Evolutionary conservation across 2,113 vertebrate species (phyloP).

Genomic region (Phrynosoma platyrhinos): DNA sequence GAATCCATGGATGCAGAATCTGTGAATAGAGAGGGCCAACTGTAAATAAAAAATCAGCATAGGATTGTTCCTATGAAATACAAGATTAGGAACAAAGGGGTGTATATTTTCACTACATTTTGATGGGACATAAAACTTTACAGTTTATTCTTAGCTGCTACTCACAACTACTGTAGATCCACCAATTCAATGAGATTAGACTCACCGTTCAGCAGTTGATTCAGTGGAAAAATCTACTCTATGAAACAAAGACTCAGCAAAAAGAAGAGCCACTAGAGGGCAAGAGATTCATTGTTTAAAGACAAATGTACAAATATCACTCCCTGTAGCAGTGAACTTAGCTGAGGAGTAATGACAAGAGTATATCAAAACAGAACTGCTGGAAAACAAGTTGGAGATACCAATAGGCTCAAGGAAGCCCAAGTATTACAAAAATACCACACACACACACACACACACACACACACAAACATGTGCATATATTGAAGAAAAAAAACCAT

Average conservation of each 20-base stretch:
- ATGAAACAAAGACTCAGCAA: not conserved
- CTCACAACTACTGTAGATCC: too few species aligned
- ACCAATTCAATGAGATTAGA: too few species aligned
- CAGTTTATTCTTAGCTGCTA: too few species aligned
- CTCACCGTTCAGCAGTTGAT: too few species aligned
- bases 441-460: too few species aligned
- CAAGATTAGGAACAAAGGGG: not conserved
- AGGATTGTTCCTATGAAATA: not conserved
- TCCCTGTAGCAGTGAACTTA: not conserved
- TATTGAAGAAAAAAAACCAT: not conserved
- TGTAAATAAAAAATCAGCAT: not conserved
- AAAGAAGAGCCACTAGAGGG: slow-evolving; percentile 76
- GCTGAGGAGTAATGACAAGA: not conserved
- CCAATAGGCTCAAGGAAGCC: not conserved
- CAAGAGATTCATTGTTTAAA: slow-evolving; percentile 63
- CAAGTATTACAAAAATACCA: not conserved
- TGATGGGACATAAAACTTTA: not conserved
- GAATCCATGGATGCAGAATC: too few species aligned
- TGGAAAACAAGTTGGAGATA: not conserved
- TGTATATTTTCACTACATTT: not conserved
- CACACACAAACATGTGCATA: too few species aligned
- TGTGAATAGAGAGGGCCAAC: too few species aligned
- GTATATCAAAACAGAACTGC: not conserved
- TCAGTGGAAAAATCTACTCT: too few species aligned
- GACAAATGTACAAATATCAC: not conserved